Conservation (phyloP, 2,888 invertebrate genomes). For the Leucoma salicis region DNA sequence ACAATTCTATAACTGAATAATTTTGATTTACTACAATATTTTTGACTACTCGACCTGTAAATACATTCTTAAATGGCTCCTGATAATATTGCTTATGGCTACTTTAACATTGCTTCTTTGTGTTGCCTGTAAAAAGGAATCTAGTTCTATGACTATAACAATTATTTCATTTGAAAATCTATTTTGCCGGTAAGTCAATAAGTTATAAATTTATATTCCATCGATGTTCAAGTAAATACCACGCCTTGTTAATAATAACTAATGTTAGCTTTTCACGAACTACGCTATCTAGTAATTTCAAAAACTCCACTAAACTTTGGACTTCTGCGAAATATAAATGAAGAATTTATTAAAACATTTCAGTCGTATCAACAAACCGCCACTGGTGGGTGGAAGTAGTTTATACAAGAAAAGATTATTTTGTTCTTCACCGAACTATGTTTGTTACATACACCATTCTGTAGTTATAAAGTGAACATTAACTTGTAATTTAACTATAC, state of each 20-base stretch:
- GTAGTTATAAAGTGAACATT: background rate
- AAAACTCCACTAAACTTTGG: constrained; percentile 2
- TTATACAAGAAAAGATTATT: constrained; percentile 9
- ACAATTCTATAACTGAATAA: too few species aligned
- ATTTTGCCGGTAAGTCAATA: background rate
- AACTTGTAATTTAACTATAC: background rate
- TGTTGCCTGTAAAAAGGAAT: too few species aligned
- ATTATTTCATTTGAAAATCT: background rate
- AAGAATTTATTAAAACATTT: constrained; percentile 7
- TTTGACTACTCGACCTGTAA: too few species aligned
- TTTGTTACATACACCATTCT: background rate
- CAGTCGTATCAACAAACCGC: constrained; percentile 6
- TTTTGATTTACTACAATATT: too few species aligned
- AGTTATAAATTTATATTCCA: background rate
- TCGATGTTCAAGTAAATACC: background rate
- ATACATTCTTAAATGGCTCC: too few species aligned
- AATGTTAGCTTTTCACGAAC: background rate
- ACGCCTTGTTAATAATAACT: background rate
- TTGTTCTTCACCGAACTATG: constrained; percentile 3
- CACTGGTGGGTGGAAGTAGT: constrained; percentile 6
- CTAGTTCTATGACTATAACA: too few species aligned
- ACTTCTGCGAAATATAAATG: constrained; percentile 8
- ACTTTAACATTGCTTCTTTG: too few species aligned
- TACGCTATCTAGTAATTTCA: constrained; percentile 3
- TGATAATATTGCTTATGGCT: too few species aligned